phyloP scores from a whole-genome alignment of 2,113 vertebrate species.

The Equus przewalskii region DNA sequence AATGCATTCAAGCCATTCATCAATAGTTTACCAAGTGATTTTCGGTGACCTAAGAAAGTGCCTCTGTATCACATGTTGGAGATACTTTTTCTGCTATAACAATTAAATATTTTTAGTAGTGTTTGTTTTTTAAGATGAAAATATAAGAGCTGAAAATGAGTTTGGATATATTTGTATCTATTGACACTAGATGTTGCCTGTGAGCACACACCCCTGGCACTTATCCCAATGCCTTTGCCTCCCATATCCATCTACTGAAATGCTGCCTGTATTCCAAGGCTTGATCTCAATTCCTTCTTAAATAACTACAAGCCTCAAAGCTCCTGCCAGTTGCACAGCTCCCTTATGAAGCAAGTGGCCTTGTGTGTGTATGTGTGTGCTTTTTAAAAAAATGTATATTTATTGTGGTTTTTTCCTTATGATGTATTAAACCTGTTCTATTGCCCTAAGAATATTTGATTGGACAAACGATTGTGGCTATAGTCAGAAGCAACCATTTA shows the following conservation, averaged over 20 bases:
- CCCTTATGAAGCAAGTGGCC: background rate
- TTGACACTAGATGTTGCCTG: background rate
- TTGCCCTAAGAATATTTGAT: background rate
- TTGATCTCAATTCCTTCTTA: background rate
- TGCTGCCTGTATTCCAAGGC: background rate
- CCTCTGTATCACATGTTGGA: background rate
- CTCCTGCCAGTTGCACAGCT: background rate
- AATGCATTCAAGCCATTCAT: background rate
- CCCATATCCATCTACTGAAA: background rate
- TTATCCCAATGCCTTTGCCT: background rate
- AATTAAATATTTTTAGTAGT: background rate
- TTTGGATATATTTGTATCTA: background rate
- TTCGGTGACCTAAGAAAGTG: background rate
- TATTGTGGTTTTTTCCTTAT: background rate
- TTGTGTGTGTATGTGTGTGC: background rate
- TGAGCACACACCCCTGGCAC: background rate
- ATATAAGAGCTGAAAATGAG: background rate
- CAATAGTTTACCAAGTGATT: background rate
- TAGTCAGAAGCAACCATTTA: background rate
- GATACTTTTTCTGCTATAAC: background rate
- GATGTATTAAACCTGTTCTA: background rate
- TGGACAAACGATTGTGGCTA: background rate
- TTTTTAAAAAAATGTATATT: background rate
- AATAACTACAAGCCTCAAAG: background rate
- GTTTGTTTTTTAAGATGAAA: background rate